These are phyloP conservation scores for Toxotes lorentzi DNA, from an alignment of 2,797 vertebrate genomes.

Conservation along the genomic window DNA sequence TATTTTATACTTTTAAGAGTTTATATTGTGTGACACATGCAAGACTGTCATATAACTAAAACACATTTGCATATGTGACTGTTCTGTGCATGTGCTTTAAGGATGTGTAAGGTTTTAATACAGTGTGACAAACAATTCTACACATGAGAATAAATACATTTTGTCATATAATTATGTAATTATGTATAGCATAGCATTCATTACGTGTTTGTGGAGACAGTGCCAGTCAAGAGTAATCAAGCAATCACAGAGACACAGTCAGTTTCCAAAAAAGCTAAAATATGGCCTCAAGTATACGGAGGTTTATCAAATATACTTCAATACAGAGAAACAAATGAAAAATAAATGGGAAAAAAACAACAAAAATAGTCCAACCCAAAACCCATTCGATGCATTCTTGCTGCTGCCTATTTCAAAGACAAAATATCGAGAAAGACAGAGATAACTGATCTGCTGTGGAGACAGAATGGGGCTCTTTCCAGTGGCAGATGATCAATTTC, in stretches of 20 bases:
- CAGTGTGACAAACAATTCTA: neutral
- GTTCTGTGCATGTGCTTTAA: neutral
- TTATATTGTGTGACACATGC: neutral
- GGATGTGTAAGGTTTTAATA: neutral
- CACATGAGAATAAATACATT: neutral
- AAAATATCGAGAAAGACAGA: slow-evolving; percentile 15
- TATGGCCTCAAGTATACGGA: neutral
- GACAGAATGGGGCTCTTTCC: slow-evolving; percentile 12
- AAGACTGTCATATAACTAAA: neutral
- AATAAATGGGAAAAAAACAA: neutral
- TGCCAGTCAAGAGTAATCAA: neutral
- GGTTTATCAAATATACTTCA: neutral
- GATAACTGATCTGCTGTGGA: slow-evolving; percentile 31
- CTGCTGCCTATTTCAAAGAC: slow-evolving; percentile 1
- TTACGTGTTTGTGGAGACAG: neutral
- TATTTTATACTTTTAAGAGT: neutral
- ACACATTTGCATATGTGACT: neutral
- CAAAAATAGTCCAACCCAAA: no score
- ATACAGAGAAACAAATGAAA: neutral
- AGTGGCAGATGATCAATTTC: slow-evolving; percentile 55
- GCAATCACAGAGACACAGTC: neutral
- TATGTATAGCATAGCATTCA: neutral
- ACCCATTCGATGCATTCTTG: neutral
- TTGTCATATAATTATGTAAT: neutral
- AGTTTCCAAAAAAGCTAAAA: neutral